A percentile compares a stretch with the other conserved stretches of the same genome.
Evolutionary conservation across 1,140 invertebrate genomes (phyloP).

Genomic region (Helicorthomorpha holstii): DNA sequence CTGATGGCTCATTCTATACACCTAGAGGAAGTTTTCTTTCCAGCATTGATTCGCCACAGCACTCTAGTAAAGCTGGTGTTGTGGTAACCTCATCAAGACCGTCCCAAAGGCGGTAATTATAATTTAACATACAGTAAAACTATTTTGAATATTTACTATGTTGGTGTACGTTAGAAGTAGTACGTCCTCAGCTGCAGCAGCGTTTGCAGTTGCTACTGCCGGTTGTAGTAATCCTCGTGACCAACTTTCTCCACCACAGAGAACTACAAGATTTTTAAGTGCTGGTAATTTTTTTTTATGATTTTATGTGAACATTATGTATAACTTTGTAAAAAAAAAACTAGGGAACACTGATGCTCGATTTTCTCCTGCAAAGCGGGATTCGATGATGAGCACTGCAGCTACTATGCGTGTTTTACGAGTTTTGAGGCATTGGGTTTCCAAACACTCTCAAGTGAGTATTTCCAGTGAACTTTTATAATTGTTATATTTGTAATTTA

Average conservation of each 20-base stretch:
- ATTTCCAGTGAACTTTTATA: neutral
- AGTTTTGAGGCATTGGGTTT: constrained; percentile 62
- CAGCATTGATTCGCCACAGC: constrained; percentile 28
- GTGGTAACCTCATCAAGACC: constrained; percentile 83
- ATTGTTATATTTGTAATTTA: constrained; percentile 1
- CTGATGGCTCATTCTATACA: constrained; percentile 16
- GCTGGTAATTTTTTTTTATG: neutral
- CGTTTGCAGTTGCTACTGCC: constrained; percentile 81
- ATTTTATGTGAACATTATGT: neutral
- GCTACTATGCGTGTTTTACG: constrained; percentile 85
- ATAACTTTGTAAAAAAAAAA: neutral
- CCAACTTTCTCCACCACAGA: constrained; percentile 14
- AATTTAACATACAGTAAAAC: constrained; percentile 11
- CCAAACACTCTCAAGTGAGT: constrained; percentile 40
- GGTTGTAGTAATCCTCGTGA: constrained; percentile 64
- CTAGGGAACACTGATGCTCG: constrained; percentile 1
- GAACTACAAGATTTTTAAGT: constrained; percentile 3
- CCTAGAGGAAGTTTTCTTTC: constrained; percentile 18
- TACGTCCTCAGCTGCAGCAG: constrained; percentile 70
- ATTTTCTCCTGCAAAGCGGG: constrained; percentile 33
- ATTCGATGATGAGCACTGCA: constrained; percentile 76
- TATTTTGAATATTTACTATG: neutral
- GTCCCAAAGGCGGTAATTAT: constrained; percentile 59
- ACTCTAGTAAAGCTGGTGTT: constrained; percentile 58
- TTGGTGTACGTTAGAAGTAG: constrained; percentile 48